A percentile compares a stretch with the other conserved stretches of the same genome.
Evolutionary conservation across 2,888 invertebrate genomes (phyloP).

Genomic region (Geophilus truncorum): DNA sequence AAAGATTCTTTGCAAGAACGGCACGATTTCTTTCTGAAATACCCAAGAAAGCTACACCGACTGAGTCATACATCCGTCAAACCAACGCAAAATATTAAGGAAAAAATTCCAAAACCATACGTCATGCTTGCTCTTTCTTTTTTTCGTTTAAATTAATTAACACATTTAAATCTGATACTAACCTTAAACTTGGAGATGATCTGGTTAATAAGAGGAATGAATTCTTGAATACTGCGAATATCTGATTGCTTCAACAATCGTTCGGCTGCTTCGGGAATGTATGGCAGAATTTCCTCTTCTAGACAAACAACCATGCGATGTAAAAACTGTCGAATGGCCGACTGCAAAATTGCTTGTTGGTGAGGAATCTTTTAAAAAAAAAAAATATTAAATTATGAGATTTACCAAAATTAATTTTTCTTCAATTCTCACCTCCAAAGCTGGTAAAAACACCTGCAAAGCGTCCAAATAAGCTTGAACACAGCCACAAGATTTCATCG

Average conservation of each 20-base stretch:
- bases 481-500: conserved; percentile 54
- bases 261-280: conserved; percentile 53
- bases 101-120: background rate
- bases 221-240: conserved; percentile 50
- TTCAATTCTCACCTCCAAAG: conserved; percentile 47
- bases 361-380: conserved; percentile 38
- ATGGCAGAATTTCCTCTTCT: conserved; percentile 55
- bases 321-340: conserved; percentile 55
- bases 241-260: conserved; percentile 50
- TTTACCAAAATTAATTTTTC: background rate
- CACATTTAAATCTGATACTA: conserved; percentile 34
- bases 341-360: conserved; percentile 44
- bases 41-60: conserved; percentile 43
- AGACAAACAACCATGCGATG: conserved; percentile 58
- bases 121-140: background rate
- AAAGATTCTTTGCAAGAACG: conserved; percentile 53
- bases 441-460: conserved; percentile 53
- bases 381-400: background rate
- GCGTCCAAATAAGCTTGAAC: conserved; percentile 53
- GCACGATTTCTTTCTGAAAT: conserved; percentile 52
- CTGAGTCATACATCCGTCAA: conserved; percentile 6
- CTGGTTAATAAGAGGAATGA: conserved; percentile 57
- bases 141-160: background rate
- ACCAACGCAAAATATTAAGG: conserved; percentile 24
- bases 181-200: conserved; percentile 57